Evolutionary conservation across 2,797 vertebrate species (phyloP).

Genomic region (Acropternis orthonyx): DNA sequence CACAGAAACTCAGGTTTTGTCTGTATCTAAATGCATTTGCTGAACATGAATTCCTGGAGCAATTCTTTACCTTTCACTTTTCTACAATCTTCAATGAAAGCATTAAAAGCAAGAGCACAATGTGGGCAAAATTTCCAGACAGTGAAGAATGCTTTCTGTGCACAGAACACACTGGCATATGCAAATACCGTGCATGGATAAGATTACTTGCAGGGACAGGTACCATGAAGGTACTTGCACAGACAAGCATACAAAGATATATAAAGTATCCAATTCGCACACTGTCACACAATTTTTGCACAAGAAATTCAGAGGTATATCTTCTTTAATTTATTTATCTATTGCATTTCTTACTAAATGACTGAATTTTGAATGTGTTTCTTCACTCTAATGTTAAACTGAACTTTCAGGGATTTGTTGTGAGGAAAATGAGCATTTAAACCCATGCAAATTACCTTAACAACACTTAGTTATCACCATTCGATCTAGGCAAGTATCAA

Average conservation of each 20-base stretch:
- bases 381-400: neutral
- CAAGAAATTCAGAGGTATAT: neutral
- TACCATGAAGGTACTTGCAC: neutral
- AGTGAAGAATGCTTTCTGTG: neutral
- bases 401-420: neutral
- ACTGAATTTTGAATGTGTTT: neutral
- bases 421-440: neutral
- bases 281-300: neutral
- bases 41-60: neutral
- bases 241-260: conserved; percentile 5
- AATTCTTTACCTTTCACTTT: neutral
- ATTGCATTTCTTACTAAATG: neutral
- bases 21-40: neutral
- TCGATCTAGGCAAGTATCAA: neutral
- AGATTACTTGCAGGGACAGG: conserved; percentile 18
- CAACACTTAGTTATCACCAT: neutral
- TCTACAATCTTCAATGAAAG: neutral
- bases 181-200: neutral
- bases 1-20: neutral
- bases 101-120: neutral
- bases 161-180: neutral
- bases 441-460: neutral
- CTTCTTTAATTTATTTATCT: neutral
- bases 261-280: neutral
- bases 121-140: neutral